A percentile compares a stretch with the other conserved stretches of the same genome.
These are phyloP conservation scores for Euphysa ruthae DNA, from an alignment of 30 jellyfish, hydroid and myxozoan species.

Conservation along the genomic window DNA sequence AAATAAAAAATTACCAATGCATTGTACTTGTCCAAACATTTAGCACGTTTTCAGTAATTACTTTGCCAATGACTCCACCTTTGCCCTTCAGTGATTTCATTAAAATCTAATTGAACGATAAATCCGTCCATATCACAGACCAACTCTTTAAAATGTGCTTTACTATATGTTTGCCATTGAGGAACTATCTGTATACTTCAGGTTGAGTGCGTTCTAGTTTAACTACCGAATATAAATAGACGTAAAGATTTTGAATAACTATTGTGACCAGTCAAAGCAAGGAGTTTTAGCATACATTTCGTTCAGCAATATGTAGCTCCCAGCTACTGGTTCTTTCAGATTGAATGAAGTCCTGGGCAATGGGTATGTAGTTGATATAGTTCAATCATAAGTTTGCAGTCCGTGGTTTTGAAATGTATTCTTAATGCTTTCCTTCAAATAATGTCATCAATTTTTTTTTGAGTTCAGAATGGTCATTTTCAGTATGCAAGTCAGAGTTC, in stretches of 20 bases:
- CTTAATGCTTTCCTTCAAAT: not conserved
- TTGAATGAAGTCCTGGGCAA: not conserved
- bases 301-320: not conserved
- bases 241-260: not conserved
- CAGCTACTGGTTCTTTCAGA: conserved; percentile 1
- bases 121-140: too few relatives aligned
- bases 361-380: not conserved
- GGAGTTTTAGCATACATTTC: not conserved
- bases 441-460: not conserved
- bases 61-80: too few relatives aligned
- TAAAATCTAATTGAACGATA: too few relatives aligned
- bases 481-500: not conserved
- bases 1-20: too few relatives aligned
- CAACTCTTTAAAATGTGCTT: too few relatives aligned
- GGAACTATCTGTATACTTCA: too few relatives aligned
- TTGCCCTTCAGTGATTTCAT: too few relatives aligned
- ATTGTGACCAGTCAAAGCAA: not conserved
- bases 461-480: not conserved
- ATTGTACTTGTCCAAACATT: too few relatives aligned
- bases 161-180: too few relatives aligned
- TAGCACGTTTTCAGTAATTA: too few relatives aligned
- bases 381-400: not conserved
- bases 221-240: too few relatives aligned
- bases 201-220: too few relatives aligned
- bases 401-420: not conserved